Evolutionary conservation across 1,140 invertebrate genomes (phyloP).

Genomic region (Matsumurasca onukii): DNA sequence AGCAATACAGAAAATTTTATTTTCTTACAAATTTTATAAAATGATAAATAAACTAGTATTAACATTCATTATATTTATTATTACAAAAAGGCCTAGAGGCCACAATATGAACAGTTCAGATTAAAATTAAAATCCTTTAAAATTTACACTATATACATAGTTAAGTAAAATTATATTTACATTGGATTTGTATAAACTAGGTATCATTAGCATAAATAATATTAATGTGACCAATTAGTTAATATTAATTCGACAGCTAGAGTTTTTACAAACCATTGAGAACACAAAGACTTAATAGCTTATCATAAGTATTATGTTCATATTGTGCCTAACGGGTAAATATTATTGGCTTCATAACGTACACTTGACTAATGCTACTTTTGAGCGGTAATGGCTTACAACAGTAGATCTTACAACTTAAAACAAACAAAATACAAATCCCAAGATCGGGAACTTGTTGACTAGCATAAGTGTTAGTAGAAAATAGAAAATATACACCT

Average conservation of each 20-base stretch:
- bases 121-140: constrained; percentile 11
- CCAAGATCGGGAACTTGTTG: background rate
- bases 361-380: constrained; percentile 20
- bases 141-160: constrained; percentile 20
- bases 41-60: constrained; percentile 24
- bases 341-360: background rate
- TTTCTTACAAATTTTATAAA: constrained; percentile 20
- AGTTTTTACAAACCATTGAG: no score
- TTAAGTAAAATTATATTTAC: background rate
- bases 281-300: no score
- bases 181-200: no score
- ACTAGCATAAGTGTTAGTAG: constrained; percentile 31
- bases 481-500: constrained; percentile 30
- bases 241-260: no score
- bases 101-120: constrained; percentile 22
- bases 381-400: constrained; percentile 10
- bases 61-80: constrained; percentile 26
- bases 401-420: background rate
- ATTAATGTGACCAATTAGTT: no score
- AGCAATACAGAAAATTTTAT: background rate
- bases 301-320: no score
- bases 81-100: constrained; percentile 19
- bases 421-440: constrained; percentile 11
- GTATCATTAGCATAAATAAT: no score
- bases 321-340: constrained; percentile 9